These are phyloP conservation scores for Drosophila sp. DNA, from an alignment of 1,140 invertebrate species.

Conservation along the genomic window DNA sequence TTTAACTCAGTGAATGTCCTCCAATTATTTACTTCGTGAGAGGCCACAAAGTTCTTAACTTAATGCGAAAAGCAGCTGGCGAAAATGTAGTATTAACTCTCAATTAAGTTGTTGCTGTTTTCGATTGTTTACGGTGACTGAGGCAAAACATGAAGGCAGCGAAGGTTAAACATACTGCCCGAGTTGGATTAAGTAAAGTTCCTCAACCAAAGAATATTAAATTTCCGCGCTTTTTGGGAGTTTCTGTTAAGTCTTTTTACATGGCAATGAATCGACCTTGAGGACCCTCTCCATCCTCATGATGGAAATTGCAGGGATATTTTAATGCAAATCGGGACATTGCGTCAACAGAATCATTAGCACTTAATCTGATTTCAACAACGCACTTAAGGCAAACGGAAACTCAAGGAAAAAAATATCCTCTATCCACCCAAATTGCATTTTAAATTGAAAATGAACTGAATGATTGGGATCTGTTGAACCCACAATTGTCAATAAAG, in stretches of 20 bases:
- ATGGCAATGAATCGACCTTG: constrained; percentile 27
- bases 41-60: constrained; percentile 29
- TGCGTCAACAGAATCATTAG: constrained; percentile 10
- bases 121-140: constrained; percentile 36
- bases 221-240: constrained; percentile 21
- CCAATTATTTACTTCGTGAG: constrained; percentile 42
- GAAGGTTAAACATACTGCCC: constrained; percentile 6
- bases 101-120: constrained; percentile 43
- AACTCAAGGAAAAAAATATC: background rate
- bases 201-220: constrained; percentile 21
- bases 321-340: constrained; percentile 24
- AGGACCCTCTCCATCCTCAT: background rate
- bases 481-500: constrained; percentile 36
- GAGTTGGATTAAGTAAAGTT: constrained; percentile 13
- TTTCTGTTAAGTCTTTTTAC: constrained; percentile 17
- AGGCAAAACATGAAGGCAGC: background rate
- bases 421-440: background rate
- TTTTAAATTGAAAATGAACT: background rate
- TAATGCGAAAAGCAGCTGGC: constrained; percentile 44
- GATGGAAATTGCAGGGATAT: background rate
- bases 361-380: constrained; percentile 28
- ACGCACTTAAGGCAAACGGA: constrained; percentile 15
- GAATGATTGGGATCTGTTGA: background rate
- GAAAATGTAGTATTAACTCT: constrained; percentile 45
- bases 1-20: constrained; percentile 19